Conservation (phyloP, 2,113 vertebrate species). For the Scortum barcoo region DNA sequence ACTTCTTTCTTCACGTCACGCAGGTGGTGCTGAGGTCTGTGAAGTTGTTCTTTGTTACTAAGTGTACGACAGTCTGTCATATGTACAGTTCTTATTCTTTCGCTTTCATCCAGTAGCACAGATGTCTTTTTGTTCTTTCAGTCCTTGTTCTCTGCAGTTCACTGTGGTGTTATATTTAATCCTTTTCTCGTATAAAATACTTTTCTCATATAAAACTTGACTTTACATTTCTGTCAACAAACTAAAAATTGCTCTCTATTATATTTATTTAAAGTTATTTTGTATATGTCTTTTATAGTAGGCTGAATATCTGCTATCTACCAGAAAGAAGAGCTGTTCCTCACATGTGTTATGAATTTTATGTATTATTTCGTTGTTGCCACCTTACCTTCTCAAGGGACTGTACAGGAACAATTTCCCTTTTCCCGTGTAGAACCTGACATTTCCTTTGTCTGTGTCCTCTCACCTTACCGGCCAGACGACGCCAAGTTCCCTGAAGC, state of each 20-base stretch:
- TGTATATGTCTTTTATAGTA: background rate
- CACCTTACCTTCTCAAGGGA: too few species aligned
- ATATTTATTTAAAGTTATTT: background rate
- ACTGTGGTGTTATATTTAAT: conserved; percentile 3
- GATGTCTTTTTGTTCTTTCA: conserved; percentile 20
- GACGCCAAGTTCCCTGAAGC: conserved; percentile 93
- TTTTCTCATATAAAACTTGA: background rate
- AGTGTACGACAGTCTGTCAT: background rate
- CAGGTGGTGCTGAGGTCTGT: conserved; percentile 10
- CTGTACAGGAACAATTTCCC: rapidly evolving
- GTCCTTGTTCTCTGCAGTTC: conserved; percentile 14
- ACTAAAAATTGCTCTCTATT: background rate
- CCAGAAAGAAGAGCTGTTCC: background rate
- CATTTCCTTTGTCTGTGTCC: background rate
- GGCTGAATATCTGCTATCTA: background rate
- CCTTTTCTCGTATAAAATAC: conserved; percentile 1
- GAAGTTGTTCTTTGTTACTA: conserved; percentile 24
- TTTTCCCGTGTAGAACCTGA: background rate
- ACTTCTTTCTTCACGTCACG: background rate
- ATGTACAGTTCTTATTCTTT: background rate
- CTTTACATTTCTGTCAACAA: conserved; percentile 4
- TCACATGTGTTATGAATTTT: background rate
- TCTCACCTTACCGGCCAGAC: conserved; percentile 83
- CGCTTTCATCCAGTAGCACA: conserved; percentile 11
- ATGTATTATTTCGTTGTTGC: background rate